These are phyloP conservation scores for Periphyllus acericola DNA, from an alignment of 2,888 invertebrate genomes.

Conservation along the genomic window DNA sequence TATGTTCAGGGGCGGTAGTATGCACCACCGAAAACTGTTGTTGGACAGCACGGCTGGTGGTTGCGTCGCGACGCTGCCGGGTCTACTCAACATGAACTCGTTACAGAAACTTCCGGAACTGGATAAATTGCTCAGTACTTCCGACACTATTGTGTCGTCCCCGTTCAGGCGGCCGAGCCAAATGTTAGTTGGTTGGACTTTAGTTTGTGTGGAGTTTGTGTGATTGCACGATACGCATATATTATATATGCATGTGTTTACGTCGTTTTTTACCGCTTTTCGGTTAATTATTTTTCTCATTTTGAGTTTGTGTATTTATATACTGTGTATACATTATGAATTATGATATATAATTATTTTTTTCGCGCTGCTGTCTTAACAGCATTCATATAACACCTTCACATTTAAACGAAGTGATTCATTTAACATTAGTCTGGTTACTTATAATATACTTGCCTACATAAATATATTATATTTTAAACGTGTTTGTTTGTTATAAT, in stretches of 20 bases:
- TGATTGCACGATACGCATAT: conserved; percentile 1
- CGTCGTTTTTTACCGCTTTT: background rate
- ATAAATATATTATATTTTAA: background rate
- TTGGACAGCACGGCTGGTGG: conserved; percentile 14
- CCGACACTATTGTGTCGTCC: conserved; percentile 50
- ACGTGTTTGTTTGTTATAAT: background rate
- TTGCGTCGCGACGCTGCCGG: background rate
- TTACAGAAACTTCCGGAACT: conserved; percentile 52
- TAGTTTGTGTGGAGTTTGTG: background rate
- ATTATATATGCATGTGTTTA: background rate
- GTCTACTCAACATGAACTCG: conserved; percentile 47
- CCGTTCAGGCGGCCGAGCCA: conserved; percentile 56
- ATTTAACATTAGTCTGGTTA: background rate
- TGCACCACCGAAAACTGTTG: conserved; percentile 54
- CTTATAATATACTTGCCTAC: no score
- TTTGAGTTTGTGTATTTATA: background rate
- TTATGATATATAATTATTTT: background rate
- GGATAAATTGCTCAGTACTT: conserved; percentile 59
- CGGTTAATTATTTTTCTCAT: background rate
- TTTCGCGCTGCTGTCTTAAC: background rate
- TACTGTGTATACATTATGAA: background rate
- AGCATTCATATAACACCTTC: no score
- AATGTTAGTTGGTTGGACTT: conserved; percentile 48
- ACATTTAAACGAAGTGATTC: background rate
- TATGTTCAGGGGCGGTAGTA: conserved; percentile 54